Evolutionary conservation across 2,888 invertebrate species (phyloP), one percentile per base, ranked within the genome.

Genomic region (Hanleya hanleyi): DNA sequence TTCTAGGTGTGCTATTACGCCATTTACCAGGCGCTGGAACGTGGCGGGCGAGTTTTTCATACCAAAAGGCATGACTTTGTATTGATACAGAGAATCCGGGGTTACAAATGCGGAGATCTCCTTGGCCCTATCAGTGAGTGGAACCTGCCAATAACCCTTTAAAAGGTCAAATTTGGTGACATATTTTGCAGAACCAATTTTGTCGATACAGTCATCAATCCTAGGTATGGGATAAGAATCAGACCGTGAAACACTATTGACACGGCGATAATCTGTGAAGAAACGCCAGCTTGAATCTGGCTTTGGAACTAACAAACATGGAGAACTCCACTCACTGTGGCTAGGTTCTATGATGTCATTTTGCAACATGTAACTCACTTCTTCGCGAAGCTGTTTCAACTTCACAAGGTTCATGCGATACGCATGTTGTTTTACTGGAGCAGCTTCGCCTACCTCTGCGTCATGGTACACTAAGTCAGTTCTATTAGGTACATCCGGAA

Each of bases 151-250:
- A 38, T 77, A 78, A n/a, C n/a, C n/a, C n/a, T n/a, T n/a, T n/a
- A n/a, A n/a, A n/a, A n/a, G n/a, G n/a, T n/a, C n/a, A n/a, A 75
- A 76, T 50, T 83, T 80, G 5, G 49, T 81, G n/a, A 82, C 71
- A 71, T 69, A 83, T 66, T 74, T 78, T 22, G 79, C 73, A 32
- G 75, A 41, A 15, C 81, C 77, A 50, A 83, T 61, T 35, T 72
- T 75, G 35, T 83, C 80, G 32, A 82, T 83, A 36, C 79, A 81
- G 50, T 79, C 81, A 65, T 79, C 81, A 0, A 82, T 73, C 50
- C 81, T 50, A 26, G 82, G 76, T 2, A 81, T 77, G 0, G 77
- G 83, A 70, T 72, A 81, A 18, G 70, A 70, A 61, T 84, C 82
- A 2, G 78, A 51, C 77, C 80, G 82, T 12, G 77, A 79, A 1